Base-by-base conservation (phyloP, 2,888 invertebrate genomes). In the Maniola hyperantus region DNA sequence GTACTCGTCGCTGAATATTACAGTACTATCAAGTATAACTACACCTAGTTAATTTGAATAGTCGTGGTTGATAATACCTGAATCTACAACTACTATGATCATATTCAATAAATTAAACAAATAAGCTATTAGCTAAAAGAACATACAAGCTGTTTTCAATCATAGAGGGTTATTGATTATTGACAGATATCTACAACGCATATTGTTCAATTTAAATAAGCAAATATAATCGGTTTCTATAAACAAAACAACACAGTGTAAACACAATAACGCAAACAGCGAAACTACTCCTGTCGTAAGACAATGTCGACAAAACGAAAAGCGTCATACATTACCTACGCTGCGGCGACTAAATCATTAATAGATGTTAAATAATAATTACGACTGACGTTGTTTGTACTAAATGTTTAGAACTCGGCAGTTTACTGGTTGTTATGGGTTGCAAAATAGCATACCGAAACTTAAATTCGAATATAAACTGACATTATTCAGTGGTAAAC, bases 221-320 rank as follows among this genome's bases (percentile, higher is more conserved):
- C 26, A 51, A 26, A 26, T 26, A 51, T 51, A 26, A n/a, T 44
- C 42, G 2, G 13, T 26, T 42, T 44, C 20, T 13, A 39, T 8
- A 58, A 48, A 33, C 20, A 58, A 33, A 48, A 59, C 48, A 59
- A 48, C 15, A 46, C 10, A 48, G 15, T 15, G 46, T 34, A 48
- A 59, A 48, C 48, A 33, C 48, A 18, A 48, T 59, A 34, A 59
- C 46, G 59, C 46, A 33, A 34, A 59, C 46, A 33, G n/a, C 34
- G 20, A 6, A 42, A 11, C 20, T 42, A 57, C 42, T 57, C 15
- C 7, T 13, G 64, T 57, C 65, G 6, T 39, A 59, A 26, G 62
- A 59, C 62, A 39, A 26, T 66, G 78, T 83, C 82, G 63, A 69
- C 76, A 75, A 75, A 76, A 72, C 70, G 74, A 42, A 66, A 63